Percentiles rank a stretch among this genome's conserved stretches.
Evolutionary conservation across 2,113 vertebrate species (phyloP).

Genomic region (Phalacrocorax carbo): DNA sequence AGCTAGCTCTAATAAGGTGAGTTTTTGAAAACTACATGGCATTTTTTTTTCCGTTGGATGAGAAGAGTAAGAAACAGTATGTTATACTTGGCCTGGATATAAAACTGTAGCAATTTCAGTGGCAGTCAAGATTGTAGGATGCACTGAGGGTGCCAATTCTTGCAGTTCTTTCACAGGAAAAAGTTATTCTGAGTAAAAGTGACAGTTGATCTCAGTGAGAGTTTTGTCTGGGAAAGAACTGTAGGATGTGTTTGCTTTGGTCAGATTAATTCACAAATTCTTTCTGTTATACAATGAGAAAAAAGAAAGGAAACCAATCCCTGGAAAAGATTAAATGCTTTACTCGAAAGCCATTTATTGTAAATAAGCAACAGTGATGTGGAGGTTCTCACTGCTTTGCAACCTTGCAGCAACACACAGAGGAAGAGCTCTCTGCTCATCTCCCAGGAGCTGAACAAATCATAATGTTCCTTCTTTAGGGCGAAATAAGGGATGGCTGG

Average conservation of each 20-base stretch:
- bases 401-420: neutral
- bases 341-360: neutral
- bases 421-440: neutral
- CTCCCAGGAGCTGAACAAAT: neutral
- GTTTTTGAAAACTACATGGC: neutral
- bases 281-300: neutral
- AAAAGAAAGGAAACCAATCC: neutral
- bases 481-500: neutral
- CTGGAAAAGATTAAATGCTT: neutral
- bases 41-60: neutral
- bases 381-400: neutral
- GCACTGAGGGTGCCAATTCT: neutral
- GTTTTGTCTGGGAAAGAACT: slow-evolving; percentile 28
- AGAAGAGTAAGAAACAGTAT: neutral
- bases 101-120: neutral
- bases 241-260: slow-evolving; percentile 45
- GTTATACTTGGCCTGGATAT: slow-evolving; percentile 6
- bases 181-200: slow-evolving; percentile 30
- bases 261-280: slow-evolving; percentile 48
- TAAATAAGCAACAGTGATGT: neutral
- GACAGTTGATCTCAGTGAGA: slow-evolving; percentile 43
- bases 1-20: neutral
- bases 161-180: neutral
- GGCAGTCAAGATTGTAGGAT: neutral
- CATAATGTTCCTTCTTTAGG: neutral